Evolutionary conservation across 2,113 vertebrate species (phyloP).

Genomic region (Cyphomyrus discorhynchus): DNA sequence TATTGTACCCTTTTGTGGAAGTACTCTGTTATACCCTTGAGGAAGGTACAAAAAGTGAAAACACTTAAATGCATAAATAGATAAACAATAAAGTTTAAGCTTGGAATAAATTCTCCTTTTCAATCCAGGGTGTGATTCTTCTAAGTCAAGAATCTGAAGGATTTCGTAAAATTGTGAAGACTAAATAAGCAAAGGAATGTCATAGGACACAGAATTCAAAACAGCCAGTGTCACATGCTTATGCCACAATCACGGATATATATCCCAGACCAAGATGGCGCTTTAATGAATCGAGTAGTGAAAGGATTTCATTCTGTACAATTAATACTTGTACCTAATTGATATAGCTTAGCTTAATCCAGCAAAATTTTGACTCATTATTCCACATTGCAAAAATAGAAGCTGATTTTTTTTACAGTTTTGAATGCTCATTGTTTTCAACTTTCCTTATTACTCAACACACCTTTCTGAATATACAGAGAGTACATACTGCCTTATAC

Average conservation of each 20-base stretch:
- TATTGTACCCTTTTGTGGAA: neutral
- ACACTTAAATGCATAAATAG: neutral
- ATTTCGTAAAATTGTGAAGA: neutral
- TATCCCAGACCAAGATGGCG: neutral
- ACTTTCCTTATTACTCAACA: neutral
- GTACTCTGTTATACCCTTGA: neutral
- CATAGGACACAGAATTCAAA: neutral
- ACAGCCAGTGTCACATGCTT: neutral
- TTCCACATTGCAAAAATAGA: neutral
- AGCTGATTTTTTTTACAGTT: neutral
- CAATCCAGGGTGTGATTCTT: neutral
- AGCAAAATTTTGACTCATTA: neutral
- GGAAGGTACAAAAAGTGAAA: neutral
- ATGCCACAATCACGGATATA: neutral
- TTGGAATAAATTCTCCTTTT: neutral
- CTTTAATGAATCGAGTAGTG: neutral
- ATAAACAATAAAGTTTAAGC: neutral
- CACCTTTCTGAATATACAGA: neutral
- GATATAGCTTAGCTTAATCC: neutral
- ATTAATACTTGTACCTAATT: neutral
- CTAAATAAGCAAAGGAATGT: neutral
- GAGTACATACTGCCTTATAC: neutral
- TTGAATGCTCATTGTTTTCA: neutral
- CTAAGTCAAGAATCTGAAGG: neutral
- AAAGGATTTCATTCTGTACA: neutral